phyloP scores from a whole-genome alignment of 1,140 invertebrate species.

The Trypoxylus dichotomus region DNA sequence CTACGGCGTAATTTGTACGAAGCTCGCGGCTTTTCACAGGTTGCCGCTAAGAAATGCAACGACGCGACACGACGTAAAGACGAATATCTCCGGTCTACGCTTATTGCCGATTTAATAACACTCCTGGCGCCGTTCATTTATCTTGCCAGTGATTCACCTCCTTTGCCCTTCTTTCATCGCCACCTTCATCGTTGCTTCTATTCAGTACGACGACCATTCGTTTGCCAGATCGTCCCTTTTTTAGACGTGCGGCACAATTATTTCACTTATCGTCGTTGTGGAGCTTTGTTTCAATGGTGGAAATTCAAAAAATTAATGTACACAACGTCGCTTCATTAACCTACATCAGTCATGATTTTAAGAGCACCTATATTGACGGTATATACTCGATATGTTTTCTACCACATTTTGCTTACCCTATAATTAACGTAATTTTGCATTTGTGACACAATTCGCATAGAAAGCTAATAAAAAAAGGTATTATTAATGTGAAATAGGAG shows the following conservation, averaged over 20 bases:
- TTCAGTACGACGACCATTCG: neutral
- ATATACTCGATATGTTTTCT: too few species aligned
- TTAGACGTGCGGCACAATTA: neutral
- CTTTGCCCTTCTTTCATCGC: neutral
- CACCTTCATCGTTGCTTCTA: neutral
- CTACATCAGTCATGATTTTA: neutral
- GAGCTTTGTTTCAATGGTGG: neutral
- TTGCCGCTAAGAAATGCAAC: slow-evolving; percentile 1
- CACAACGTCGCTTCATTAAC: neutral
- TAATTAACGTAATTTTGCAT: too few species aligned
- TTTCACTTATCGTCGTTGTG: neutral
- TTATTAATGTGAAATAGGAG: too few species aligned
- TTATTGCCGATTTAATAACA: slow-evolving; percentile 25
- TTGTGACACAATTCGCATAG: too few species aligned
- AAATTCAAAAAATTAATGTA: slow-evolving; percentile 2
- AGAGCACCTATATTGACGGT: neutral
- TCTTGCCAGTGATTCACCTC: slow-evolving; percentile 1
- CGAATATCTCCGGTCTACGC: slow-evolving; percentile 5
- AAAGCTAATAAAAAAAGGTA: too few species aligned
- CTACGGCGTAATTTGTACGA: slow-evolving; percentile 3
- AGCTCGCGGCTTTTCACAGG: neutral
- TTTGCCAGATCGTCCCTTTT: neutral
- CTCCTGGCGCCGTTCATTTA: slow-evolving; percentile 17
- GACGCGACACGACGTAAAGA: neutral
- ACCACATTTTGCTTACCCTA: too few species aligned